phyloP scores from a whole-genome alignment of 2,888 invertebrate species.

The Gnatocerus cornutus region DNA sequence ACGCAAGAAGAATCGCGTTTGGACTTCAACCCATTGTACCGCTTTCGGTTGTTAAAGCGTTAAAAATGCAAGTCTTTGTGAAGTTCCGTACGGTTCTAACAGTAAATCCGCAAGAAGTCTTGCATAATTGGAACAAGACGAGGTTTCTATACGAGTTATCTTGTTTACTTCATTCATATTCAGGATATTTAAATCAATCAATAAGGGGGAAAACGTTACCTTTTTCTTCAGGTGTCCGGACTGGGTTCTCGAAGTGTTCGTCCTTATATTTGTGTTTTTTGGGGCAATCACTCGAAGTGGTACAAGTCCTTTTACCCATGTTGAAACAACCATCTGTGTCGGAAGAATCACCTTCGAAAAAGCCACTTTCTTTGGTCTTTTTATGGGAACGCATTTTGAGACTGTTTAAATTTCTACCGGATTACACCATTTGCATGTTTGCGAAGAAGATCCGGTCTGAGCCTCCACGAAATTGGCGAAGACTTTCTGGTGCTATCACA shows the following conservation, averaged over 20 bases:
- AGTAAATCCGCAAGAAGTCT: neutral
- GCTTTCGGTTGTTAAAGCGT: neutral
- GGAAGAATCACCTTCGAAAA: conserved; percentile 84
- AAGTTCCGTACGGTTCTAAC: neutral
- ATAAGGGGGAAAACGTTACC: conserved; percentile 10
- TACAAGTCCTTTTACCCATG: conserved; percentile 70
- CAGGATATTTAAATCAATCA: neutral
- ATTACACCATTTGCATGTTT: conserved; percentile 32
- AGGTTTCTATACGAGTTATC: neutral
- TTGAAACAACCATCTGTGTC: conserved; percentile 75
- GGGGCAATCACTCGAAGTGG: conserved; percentile 64
- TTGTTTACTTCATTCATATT: conserved; percentile 1
- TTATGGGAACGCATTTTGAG: conserved; percentile 70
- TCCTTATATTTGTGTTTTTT: conserved; percentile 64
- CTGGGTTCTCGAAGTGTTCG: conserved; percentile 65
- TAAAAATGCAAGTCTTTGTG: neutral
- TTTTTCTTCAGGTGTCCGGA: conserved; percentile 31
- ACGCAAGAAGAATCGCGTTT: neutral
- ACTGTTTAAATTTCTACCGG: neutral
- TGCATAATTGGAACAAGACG: conserved; percentile 1
- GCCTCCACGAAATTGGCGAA: conserved; percentile 3
- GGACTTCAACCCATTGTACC: neutral
- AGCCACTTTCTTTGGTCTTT: conserved; percentile 83
- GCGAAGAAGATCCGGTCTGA: neutral
- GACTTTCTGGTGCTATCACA: conserved; percentile 28